Evolutionary conservation across 2,888 invertebrate genomes (phyloP).

Genomic region (Andricus curvator): DNA sequence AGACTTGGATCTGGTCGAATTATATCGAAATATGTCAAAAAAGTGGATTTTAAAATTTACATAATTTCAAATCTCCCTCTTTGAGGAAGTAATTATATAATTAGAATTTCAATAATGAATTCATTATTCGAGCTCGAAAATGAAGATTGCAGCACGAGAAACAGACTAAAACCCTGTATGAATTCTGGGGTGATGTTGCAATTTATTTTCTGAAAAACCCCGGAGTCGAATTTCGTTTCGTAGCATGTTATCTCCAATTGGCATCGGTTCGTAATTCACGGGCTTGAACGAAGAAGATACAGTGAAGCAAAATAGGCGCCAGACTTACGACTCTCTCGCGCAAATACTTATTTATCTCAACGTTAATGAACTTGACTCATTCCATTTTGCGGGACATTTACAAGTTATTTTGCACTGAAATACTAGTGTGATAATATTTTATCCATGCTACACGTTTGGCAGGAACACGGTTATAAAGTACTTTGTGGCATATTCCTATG

Average conservation of each 20-base stretch:
- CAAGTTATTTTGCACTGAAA: slow-evolving; percentile 44
- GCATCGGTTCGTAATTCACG: slow-evolving; percentile 45
- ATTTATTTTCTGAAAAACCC: slow-evolving; percentile 43
- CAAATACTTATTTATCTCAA: slow-evolving; percentile 48
- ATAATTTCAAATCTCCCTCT: too few species aligned
- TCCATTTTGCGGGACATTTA: slow-evolving; percentile 40
- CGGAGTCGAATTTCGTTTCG: slow-evolving; percentile 46
- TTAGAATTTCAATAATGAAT: background rate
- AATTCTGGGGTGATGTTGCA: slow-evolving; percentile 1
- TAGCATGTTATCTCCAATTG: slow-evolving; percentile 46
- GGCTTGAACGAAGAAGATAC: slow-evolving; percentile 9
- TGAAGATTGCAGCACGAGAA: background rate
- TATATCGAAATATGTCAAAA: too few species aligned
- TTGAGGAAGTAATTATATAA: too few species aligned
- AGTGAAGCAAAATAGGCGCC: slow-evolving; percentile 51
- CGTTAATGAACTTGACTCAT: slow-evolving; percentile 53
- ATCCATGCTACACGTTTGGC: slow-evolving; percentile 8
- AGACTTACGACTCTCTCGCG: slow-evolving; percentile 44
- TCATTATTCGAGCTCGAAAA: background rate
- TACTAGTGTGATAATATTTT: slow-evolving; percentile 27
- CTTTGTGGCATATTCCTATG: background rate
- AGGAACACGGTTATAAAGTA: slow-evolving; percentile 14
- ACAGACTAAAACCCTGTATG: background rate
- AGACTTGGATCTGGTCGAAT: too few species aligned
- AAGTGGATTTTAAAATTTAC: too few species aligned